Conservation (phyloP, 2,888 invertebrate genomes). For the Sclerodermus sp. region DNA sequence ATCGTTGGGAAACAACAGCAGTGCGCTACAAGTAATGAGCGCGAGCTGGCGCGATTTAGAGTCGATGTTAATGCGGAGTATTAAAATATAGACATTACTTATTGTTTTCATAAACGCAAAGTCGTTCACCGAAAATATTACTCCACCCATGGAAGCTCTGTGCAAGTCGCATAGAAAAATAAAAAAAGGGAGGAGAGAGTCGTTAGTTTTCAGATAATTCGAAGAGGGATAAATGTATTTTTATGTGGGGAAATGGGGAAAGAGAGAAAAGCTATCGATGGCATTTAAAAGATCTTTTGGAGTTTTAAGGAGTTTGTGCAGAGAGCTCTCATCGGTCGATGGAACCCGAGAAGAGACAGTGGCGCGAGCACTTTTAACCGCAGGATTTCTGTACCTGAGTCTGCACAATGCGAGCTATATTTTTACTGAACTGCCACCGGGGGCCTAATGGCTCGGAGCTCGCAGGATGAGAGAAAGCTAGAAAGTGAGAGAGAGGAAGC, state of each 20-base stretch:
- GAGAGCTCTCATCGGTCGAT: too few species aligned
- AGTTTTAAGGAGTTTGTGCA: too few species aligned
- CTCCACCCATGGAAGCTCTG: too few species aligned
- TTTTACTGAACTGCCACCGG: conserved; percentile 46
- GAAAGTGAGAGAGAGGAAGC: conserved; percentile 25
- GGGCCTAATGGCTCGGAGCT: conserved; percentile 50
- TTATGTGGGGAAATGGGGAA: background rate
- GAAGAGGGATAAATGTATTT: background rate
- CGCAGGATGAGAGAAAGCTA: conserved; percentile 26
- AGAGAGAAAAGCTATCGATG: too few species aligned
- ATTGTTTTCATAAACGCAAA: background rate
- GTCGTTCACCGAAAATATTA: too few species aligned
- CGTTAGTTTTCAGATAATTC: too few species aligned
- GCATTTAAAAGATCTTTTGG: too few species aligned
- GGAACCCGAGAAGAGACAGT: conserved; percentile 18
- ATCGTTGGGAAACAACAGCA: too few species aligned
- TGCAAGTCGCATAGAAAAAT: too few species aligned
- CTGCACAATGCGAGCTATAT: conserved; percentile 45
- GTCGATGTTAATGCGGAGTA: background rate
- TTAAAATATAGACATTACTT: background rate
- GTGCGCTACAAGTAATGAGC: too few species aligned
- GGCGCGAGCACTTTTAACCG: conserved; percentile 26
- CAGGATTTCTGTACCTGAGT: conserved; percentile 38
- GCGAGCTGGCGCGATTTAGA: background rate
- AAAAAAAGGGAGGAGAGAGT: too few species aligned